Conservation (phyloP, 2,888 invertebrate species). For the Microctonus hyperodae region DNA sequence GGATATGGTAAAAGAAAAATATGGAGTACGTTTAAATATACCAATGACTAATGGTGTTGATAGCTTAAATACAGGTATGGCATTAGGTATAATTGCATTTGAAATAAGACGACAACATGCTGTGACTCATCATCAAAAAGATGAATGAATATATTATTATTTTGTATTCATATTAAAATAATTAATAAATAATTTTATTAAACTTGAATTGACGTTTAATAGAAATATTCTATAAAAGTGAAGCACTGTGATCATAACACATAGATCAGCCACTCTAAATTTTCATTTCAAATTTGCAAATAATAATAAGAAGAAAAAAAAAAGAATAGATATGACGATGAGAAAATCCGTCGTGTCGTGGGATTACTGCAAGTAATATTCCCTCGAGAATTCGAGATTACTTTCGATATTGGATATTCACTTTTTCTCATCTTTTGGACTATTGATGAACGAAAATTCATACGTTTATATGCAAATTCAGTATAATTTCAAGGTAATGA, state of each 20-base stretch:
- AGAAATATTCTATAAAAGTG: neutral
- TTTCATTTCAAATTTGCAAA: neutral
- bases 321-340: neutral
- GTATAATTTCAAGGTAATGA: no score
- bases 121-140: no score
- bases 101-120: conserved; percentile 78
- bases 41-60: conserved; percentile 80
- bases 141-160: neutral
- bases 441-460: no score
- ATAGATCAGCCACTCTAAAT: neutral
- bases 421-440: no score
- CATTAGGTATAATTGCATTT: conserved; percentile 82
- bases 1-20: conserved; percentile 67
- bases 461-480: no score
- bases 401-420: no score
- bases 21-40: conserved; percentile 76
- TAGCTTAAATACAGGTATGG: conserved; percentile 86
- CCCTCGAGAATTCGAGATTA: no score
- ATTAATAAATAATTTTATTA: neutral
- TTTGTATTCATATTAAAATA: no score
- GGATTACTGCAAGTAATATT: conserved; percentile 1
- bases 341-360: conserved; percentile 5
- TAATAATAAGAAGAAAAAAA: conserved; percentile 27
- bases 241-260: neutral
- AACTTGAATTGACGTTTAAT: neutral